Evolutionary conservation across 2,797 vertebrate genomes (phyloP).

Genomic region (Ctenosaura bakeri): DNA sequence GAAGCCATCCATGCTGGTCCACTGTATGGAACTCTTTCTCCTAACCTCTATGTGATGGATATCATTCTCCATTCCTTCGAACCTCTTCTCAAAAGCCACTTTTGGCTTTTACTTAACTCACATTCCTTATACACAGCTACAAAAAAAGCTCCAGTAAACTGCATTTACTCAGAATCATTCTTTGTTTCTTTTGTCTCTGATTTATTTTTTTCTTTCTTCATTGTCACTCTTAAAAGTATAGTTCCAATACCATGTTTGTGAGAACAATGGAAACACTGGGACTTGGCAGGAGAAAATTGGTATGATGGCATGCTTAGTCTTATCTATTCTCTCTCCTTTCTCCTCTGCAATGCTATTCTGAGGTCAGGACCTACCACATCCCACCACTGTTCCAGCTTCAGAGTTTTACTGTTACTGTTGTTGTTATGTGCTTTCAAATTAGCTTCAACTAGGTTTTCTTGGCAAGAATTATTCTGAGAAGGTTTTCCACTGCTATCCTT

Average conservation of each 20-base stretch:
- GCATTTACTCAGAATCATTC: neutral
- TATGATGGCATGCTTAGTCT: neutral
- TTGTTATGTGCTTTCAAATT: too few species aligned
- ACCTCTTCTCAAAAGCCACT: neutral
- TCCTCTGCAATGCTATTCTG: neutral
- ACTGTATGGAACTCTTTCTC: neutral
- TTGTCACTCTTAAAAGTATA: neutral
- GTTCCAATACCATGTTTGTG: neutral
- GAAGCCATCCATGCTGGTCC: too few species aligned
- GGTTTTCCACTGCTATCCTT: too few species aligned
- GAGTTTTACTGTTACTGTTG: neutral
- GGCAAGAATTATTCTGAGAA: too few species aligned
- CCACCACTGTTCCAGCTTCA: neutral
- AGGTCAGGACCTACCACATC: neutral
- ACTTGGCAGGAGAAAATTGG: neutral
- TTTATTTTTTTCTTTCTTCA: neutral
- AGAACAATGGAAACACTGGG: neutral
- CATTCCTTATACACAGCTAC: neutral
- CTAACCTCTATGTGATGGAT: too few species aligned
- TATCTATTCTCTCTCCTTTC: neutral
- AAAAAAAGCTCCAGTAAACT: neutral
- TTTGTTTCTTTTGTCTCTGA: neutral
- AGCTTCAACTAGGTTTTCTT: too few species aligned
- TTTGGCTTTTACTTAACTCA: neutral
- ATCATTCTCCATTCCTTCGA: neutral